Evolutionary conservation across 2,113 vertebrate species (phyloP).

Genomic region (Sander vitreus): DNA sequence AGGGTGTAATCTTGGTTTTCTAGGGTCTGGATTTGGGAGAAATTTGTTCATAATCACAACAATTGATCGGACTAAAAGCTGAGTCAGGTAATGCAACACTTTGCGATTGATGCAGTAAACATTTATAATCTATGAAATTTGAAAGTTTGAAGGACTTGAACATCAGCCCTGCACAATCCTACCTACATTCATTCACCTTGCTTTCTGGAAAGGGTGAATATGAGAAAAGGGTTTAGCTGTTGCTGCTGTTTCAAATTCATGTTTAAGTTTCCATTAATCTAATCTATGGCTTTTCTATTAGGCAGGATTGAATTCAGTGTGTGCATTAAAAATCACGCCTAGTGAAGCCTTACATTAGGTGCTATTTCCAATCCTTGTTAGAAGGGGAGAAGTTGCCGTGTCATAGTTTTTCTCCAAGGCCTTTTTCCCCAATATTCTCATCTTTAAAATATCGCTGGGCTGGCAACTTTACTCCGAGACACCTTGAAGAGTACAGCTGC

Average conservation of each 20-base stretch:
- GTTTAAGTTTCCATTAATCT: conserved; percentile 9
- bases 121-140: not conserved
- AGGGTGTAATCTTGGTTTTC: conserved; percentile 22
- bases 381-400: conserved; percentile 32
- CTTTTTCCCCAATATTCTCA: conserved; percentile 8
- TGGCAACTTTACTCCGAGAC: conserved; percentile 43
- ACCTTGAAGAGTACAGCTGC: conserved; percentile 38
- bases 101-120: not conserved
- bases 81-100: not conserved
- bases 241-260: not conserved
- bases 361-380: conserved; percentile 37
- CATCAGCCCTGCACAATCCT: not conserved
- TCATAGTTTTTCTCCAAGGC: conserved; percentile 43
- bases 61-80: conserved; percentile 25
- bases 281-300: not conserved
- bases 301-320: not conserved
- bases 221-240: not conserved
- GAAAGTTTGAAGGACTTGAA: not conserved
- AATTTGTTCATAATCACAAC: conserved; percentile 49
- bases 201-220: not conserved
- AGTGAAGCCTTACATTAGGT: not conserved
- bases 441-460: conserved; percentile 38
- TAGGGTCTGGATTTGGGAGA: conserved; percentile 17
- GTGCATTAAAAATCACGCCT: conserved; percentile 20
- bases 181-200: not conserved